Evolutionary conservation across 2,888 invertebrate genomes (phyloP).

Genomic region (Petrolisthes cinctipes): DNA sequence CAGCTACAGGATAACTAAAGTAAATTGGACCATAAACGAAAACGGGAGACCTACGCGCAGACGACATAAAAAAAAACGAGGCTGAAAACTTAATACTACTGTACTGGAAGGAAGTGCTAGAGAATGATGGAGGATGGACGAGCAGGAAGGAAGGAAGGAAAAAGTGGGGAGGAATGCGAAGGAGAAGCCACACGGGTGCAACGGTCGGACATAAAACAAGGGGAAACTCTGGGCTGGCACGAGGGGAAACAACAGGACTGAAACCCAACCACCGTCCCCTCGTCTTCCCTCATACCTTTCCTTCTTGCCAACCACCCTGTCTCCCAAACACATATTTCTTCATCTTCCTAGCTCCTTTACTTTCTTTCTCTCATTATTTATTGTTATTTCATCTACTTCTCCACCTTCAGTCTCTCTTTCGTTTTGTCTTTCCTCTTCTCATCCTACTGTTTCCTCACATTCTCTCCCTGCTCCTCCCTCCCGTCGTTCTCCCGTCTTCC

Average conservation of each 20-base stretch:
- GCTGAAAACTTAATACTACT: too few species aligned
- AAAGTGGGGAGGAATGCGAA: constrained; percentile 21
- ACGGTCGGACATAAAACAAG: constrained; percentile 45
- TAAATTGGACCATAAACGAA: background rate
- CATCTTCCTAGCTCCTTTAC: background rate
- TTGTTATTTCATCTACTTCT: background rate
- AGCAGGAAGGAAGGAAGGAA: background rate
- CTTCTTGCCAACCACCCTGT: background rate
- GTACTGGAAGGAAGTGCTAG: background rate
- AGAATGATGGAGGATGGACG: constrained; percentile 6
- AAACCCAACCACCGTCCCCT: constrained; percentile 24
- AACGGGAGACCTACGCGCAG: background rate
- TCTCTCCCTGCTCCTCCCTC: background rate
- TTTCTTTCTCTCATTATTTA: background rate
- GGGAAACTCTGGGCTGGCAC: constrained; percentile 18
- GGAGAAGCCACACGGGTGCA: constrained; percentile 8
- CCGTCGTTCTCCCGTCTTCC: background rate
- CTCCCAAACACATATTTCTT: background rate
- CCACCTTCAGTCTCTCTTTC: background rate
- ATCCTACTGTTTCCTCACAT: background rate
- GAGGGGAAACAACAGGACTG: constrained; percentile 37
- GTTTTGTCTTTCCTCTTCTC: background rate
- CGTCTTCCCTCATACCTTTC: background rate
- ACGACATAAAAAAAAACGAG: background rate
- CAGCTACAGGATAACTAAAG: background rate